Conservation (phyloP, 2,888 invertebrate species). For the Fragum fragum region DNA sequence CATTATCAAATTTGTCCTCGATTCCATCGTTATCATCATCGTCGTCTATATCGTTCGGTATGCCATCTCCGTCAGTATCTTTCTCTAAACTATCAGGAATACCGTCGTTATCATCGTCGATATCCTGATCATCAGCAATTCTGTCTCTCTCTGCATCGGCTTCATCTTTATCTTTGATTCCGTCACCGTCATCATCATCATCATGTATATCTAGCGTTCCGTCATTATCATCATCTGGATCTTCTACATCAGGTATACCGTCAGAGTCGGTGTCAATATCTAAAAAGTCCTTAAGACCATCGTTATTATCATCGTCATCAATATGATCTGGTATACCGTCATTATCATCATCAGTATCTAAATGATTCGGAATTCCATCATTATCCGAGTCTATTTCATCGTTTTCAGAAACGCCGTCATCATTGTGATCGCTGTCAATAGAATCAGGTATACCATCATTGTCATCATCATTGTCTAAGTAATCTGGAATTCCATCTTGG, state of each 20-base stretch:
- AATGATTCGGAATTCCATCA: conserved; percentile 76
- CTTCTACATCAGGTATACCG: conserved; percentile 81
- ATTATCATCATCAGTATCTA: conserved; percentile 79
- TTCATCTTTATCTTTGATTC: conserved; percentile 75
- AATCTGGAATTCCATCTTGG: conserved; percentile 78
- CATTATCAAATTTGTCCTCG: conserved; percentile 60
- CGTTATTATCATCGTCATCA: conserved; percentile 80
- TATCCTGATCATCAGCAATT: conserved; percentile 67
- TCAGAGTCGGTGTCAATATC: conserved; percentile 73
- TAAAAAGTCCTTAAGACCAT: conserved; percentile 80
- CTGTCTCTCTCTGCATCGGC: conserved; percentile 79
- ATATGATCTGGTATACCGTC: conserved; percentile 82
- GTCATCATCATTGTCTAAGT: conserved; percentile 82
- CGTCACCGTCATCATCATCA: conserved; percentile 78
- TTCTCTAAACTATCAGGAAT: conserved; percentile 75
- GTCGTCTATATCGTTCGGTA: conserved; percentile 75
- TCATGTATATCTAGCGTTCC: conserved; percentile 76
- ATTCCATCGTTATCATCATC: conserved; percentile 81
- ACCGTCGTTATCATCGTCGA: conserved; percentile 79
- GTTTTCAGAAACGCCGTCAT: conserved; percentile 69
- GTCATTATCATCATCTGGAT: conserved; percentile 67
- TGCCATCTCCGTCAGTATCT: conserved; percentile 81
- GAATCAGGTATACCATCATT: conserved; percentile 81
- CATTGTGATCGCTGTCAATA: conserved; percentile 71
- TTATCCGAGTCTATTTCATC: conserved; percentile 65